Evolutionary conservation across 1,140 invertebrate genomes (phyloP), one percentile per base, ranked within the genome.

Genomic region (Diachasmimorpha longicaudata): DNA sequence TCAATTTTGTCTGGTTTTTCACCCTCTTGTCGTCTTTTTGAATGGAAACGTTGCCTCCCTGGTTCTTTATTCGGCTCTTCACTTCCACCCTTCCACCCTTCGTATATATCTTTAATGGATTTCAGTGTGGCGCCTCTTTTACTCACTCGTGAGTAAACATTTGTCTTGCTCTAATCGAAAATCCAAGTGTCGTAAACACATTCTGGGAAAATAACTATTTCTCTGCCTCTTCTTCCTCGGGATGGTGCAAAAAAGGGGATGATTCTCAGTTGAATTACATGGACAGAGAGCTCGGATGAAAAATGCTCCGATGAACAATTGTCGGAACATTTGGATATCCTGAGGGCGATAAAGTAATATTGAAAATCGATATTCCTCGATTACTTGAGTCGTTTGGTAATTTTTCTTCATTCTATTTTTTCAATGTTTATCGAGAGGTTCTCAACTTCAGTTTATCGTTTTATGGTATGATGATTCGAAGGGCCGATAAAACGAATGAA

Each of bases 101-200:
- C 23, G 58, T 25, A 63, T 25, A 63, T 63, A 63, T 25, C 19
- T 63, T 25, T 25, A 63, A 63, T 25, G 58, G 58, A 63, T 63
- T 63, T 63, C 58, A 25, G 58, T 25, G 58, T 63, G 58, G 13
- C 58, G 58, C 19, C 58, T 63, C 58, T 63, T 63, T 63, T 63
- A 10, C 14, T 14, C 23, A 14, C 23, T 31, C 21, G 21, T 63
- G 58, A 63, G 58, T 14, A 63, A 63, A 63, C 23, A 31, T 63
- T 63, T 63, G 58, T 23, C 58, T 63, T 63, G 58, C 58, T 63
- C 58, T 63, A 63, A 63, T 63, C 58, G 58, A 63, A 63, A 63
- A 63, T 63, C 58, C 58, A 19, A 63, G 21, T 63, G 58, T 63
- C 58, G 58, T 63, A 25, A 63, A 63, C 58, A 25, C 58, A 63